Percentiles rank a stretch among this genome's conserved stretches.
phyloP scores from a whole-genome alignment of 1,140 invertebrate genomes.

The Nasonia longicornis region DNA sequence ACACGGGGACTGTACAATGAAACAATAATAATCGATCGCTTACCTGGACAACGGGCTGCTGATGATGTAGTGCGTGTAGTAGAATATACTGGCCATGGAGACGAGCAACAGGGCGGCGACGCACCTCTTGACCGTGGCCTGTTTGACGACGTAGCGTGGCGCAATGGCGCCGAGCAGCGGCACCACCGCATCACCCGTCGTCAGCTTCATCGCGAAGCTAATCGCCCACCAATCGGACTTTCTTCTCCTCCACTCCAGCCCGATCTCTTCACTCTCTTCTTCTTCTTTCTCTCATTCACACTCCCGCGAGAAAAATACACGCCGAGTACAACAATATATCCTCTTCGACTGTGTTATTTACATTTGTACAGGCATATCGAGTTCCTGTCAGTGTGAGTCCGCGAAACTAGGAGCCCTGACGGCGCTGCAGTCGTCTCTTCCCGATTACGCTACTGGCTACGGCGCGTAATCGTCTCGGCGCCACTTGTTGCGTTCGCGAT shows the following conservation, averaged over 20 bases:
- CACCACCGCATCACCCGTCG: constrained; percentile 63
- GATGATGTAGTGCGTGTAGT: constrained; percentile 80
- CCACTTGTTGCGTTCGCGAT: constrained; percentile 58
- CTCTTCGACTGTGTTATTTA: constrained; percentile 4
- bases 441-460: not conserved
- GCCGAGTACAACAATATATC: not conserved
- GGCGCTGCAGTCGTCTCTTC: not conserved
- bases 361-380: constrained; percentile 8
- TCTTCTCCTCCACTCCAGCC: not conserved
- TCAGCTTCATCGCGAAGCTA: constrained; percentile 64
- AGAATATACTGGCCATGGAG: constrained; percentile 79
- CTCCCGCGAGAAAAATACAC: not conserved
- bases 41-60: constrained; percentile 79
- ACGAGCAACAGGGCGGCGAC: constrained; percentile 76
- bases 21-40: constrained; percentile 52
- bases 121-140: constrained; percentile 79
- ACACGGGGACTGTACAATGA: too few species aligned
- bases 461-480: constrained; percentile 13
- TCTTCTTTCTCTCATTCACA: not conserved
- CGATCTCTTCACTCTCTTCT: not conserved
- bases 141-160: constrained; percentile 73
- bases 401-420: not conserved
- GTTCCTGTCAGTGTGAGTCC: not conserved
- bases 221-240: constrained; percentile 9
- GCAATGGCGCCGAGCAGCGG: constrained; percentile 64